phyloP scores from a whole-genome alignment of 1,140 invertebrate species.

The Leptinotarsa texana region DNA sequence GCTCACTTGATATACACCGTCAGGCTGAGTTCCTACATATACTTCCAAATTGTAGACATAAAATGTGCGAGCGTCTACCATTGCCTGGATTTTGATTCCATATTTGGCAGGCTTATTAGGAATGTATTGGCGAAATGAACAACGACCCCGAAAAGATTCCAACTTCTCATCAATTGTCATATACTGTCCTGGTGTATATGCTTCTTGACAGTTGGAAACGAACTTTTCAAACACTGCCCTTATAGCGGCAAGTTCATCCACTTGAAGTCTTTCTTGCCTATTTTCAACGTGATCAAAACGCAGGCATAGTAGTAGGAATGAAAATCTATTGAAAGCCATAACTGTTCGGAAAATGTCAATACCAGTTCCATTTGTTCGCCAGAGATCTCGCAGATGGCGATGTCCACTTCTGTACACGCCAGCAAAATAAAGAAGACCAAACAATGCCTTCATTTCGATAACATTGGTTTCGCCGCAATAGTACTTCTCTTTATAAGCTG shows the following conservation, averaged over 20 bases:
- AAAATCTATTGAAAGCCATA: conserved; percentile 23
- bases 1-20: conserved; percentile 5
- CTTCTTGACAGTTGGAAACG: conserved; percentile 8
- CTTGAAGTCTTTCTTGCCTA: conserved; percentile 12
- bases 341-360: conserved; percentile 14
- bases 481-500: background rate
- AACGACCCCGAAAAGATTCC: conserved; percentile 15
- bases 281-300: conserved; percentile 26
- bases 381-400: conserved; percentile 15
- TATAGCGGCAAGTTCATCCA: conserved; percentile 14
- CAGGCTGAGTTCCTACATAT: conserved; percentile 12
- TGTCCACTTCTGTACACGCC: conserved; percentile 10
- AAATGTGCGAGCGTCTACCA: conserved; percentile 21
- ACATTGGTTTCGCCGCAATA: conserved; percentile 9
- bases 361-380: conserved; percentile 9
- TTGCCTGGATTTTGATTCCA: conserved; percentile 13
- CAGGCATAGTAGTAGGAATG: conserved; percentile 18
- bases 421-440: background rate
- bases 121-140: background rate
- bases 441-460: conserved; percentile 13
- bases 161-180: conserved; percentile 20
- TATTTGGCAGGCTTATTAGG: conserved; percentile 23
- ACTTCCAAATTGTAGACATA: conserved; percentile 16
- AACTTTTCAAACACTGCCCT: conserved; percentile 16
- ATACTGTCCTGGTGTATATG: conserved; percentile 17